Evolutionary conservation across 2,888 invertebrate species (phyloP).

Genomic region (Ennomos quercinarius): DNA sequence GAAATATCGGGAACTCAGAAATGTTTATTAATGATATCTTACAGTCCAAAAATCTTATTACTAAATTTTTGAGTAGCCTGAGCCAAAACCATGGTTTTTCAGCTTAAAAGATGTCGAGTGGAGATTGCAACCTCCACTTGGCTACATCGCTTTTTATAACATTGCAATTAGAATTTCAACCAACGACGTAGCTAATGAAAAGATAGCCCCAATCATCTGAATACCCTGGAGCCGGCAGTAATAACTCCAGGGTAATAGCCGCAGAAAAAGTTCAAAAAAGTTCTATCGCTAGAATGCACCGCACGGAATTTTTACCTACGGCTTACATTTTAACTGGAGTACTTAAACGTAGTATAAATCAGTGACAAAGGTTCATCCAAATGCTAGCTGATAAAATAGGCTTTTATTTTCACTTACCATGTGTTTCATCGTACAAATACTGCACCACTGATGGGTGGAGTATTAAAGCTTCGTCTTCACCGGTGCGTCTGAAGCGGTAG

Average conservation of each 20-base stretch:
- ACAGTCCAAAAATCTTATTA: no score
- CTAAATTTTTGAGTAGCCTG: no score
- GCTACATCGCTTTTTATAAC: conserved; percentile 25
- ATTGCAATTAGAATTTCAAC: conserved; percentile 30
- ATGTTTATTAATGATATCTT: no score
- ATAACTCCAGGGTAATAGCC: conserved; percentile 25
- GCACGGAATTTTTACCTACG: conserved; percentile 47
- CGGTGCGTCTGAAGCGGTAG: no score
- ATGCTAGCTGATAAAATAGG: background rate
- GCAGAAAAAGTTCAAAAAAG: conserved; percentile 42
- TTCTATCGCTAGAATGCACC: conserved; percentile 49
- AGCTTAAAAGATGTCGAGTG: no score
- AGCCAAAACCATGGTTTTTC: no score
- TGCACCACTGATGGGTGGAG: no score
- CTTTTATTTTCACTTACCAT: no score
- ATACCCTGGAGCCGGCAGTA: conserved; percentile 14
- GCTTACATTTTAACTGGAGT: conserved; percentile 50
- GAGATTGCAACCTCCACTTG: no score
- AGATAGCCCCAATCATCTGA: conserved; percentile 28
- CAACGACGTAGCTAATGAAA: conserved; percentile 23
- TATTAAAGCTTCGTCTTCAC: no score
- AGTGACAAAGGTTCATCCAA: conserved; percentile 7
- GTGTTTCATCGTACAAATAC: no score
- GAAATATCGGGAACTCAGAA: no score
- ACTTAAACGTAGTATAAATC: conserved; percentile 6